Evolutionary conservation across 2,888 invertebrate genomes (phyloP).

Genomic region (Pandemis corylana): DNA sequence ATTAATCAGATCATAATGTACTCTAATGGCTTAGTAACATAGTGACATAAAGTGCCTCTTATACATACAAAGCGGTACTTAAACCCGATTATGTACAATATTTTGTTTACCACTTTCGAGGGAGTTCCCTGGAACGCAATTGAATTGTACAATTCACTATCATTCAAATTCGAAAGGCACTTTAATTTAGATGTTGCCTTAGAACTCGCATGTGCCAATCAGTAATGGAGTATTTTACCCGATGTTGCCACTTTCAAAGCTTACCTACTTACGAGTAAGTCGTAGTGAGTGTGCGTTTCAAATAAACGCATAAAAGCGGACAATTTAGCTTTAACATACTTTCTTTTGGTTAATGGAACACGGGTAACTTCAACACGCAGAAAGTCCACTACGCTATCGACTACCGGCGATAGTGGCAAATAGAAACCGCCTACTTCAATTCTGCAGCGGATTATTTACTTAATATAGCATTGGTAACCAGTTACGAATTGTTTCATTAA

Average conservation of each 20-base stretch:
- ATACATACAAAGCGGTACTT: no score
- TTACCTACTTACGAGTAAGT: slow-evolving; percentile 47
- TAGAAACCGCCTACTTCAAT: slow-evolving; percentile 45
- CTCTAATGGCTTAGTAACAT: no score
- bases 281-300: slow-evolving; percentile 35
- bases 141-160: no score
- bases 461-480: background rate
- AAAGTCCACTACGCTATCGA: slow-evolving; percentile 44
- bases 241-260: slow-evolving; percentile 38
- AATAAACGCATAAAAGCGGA: slow-evolving; percentile 48
- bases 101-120: no score
- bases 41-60: no score
- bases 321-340: slow-evolving; percentile 51
- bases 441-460: background rate
- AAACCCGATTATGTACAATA: no score
- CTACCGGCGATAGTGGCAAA: slow-evolving; percentile 46
- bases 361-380: slow-evolving; percentile 46
- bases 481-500: background rate
- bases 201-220: no score
- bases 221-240: background rate
- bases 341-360: slow-evolving; percentile 49
- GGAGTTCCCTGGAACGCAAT: no score
- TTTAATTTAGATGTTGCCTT: background rate
- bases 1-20: no score
- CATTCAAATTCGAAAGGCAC: background rate